Percentiles rank a stretch among this genome's conserved stretches.
Evolutionary conservation across 2,797 vertebrate species (phyloP).

Genomic region (Onychomys arenicola): DNA sequence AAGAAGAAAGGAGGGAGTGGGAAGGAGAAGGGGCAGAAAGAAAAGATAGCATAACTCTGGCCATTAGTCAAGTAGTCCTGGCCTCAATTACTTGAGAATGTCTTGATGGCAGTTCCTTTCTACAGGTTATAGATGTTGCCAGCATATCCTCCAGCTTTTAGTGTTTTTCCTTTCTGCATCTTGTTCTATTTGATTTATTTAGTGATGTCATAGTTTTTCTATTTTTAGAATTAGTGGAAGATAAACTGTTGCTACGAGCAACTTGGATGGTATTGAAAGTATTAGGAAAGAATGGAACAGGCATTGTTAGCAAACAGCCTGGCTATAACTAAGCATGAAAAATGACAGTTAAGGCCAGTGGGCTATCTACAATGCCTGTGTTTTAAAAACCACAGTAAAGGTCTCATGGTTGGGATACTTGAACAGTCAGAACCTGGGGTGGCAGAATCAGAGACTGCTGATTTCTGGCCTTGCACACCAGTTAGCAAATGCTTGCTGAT

Average conservation of each 20-base stretch:
- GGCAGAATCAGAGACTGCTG: background rate
- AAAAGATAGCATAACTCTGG: background rate
- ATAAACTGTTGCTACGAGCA: constrained; percentile 63
- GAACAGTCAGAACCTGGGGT: constrained; percentile 18
- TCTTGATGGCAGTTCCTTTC: constrained; percentile 46
- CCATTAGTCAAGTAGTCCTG: background rate
- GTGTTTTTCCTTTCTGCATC: background rate
- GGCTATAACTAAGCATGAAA: constrained; percentile 16
- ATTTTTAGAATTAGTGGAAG: constrained; percentile 48
- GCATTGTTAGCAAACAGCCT: constrained; percentile 38
- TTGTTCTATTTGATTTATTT: constrained; percentile 41
- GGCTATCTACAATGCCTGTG: constrained; percentile 1
- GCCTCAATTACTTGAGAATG: constrained; percentile 42
- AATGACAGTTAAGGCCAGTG: constrained; percentile 17
- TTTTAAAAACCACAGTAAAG: constrained; percentile 11
- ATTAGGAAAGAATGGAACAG: constrained; percentile 23
- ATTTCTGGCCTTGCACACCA: background rate
- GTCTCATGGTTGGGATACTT: background rate
- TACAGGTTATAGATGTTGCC: constrained; percentile 6
- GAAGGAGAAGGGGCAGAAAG: background rate
- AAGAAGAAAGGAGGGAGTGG: background rate
- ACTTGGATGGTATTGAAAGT: constrained; percentile 44
- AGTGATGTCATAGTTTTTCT: constrained; percentile 31
- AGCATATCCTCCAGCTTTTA: constrained; percentile 25
- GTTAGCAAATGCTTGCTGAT: constrained; percentile 1